These are phyloP conservation scores for Protomyctophum bolini DNA, from an alignment of 2,113 vertebrate genomes.

Conservation along the genomic window DNA sequence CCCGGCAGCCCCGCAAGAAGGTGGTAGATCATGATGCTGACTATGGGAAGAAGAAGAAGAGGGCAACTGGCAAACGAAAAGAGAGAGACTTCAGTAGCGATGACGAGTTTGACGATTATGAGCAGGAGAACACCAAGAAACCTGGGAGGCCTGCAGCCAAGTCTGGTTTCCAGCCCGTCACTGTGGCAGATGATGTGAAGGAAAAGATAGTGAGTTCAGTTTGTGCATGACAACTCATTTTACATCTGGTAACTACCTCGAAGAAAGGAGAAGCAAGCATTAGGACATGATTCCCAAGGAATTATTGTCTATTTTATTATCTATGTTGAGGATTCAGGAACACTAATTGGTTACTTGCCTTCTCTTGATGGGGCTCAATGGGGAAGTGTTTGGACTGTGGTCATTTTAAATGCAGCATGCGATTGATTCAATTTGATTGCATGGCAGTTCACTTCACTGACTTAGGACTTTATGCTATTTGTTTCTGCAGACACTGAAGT, in stretches of 20 bases:
- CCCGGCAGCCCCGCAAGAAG: constrained; percentile 85
- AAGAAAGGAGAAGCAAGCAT: not conserved
- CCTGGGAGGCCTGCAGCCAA: constrained; percentile 74
- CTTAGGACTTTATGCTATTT: not conserved
- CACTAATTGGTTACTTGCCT: no score
- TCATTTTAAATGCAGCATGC: no score
- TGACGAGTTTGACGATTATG: constrained; percentile 81
- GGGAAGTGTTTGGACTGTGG: no score
- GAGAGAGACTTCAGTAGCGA: constrained; percentile 84
- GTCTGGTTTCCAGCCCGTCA: constrained; percentile 80
- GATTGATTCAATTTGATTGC: not conserved
- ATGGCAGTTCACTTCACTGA: not conserved
- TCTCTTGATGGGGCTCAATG: no score
- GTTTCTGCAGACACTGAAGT: constrained; percentile 88
- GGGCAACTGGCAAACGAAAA: constrained; percentile 75
- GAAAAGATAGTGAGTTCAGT: constrained; percentile 85
- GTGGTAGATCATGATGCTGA: constrained; percentile 80
- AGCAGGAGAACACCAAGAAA: constrained; percentile 84
- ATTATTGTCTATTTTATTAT: no score
- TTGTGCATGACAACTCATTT: not conserved
- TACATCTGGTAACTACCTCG: not conserved
- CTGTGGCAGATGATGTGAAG: constrained; percentile 86
- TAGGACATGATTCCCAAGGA: not conserved
- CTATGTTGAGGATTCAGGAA: no score
- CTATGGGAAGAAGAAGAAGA: constrained; percentile 79